Base-by-base conservation (phyloP, 1,140 invertebrate genomes). In the Popillia japonica region DNA sequence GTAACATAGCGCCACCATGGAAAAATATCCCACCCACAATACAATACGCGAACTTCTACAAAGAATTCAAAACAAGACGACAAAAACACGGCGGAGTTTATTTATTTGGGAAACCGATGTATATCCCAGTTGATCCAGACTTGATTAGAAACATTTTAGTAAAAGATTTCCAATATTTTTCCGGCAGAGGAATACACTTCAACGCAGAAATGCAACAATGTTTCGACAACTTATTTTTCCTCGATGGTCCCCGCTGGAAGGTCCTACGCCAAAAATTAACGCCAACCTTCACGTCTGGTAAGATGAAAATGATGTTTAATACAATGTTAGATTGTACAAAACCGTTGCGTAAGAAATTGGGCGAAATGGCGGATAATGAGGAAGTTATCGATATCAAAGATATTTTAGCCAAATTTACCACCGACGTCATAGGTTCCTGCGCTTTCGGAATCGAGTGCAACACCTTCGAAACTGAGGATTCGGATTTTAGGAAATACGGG, bases 81-180 rank as follows among this genome's bases (percentile, higher is more conserved):
- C 14, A 34, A 10, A 76, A 76, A 55, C 41, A 55, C 10, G 75
- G 75, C 0, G 75, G 75, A 4, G 27, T 76, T 0, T 76, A 48
- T 27, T 20, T 76, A 27, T 76, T 76, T 27, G 20, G 41, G 2
- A 34, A 8, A 0, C 75, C 75, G 10, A 17, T 48, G 23, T 55
- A 55, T n/a, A 6, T 76, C 8, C 44, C 44, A 2, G 40, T 55
- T 20, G 75, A 76, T 68, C 55, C 61, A 34, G 76, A 64, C 0
- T 17, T 64, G 6, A 9, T 77, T 9, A 77, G 44, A 68, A 22
- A 44, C 0, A 81, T 90, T 8, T 41, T 89, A 0, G 83, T 87
- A 0, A 89, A 88, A 76, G 87, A 90, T 79, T 89, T 89, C 55
- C 44, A 81, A 0, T 82, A 83, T 81, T 90, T 90, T 79, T 27